Evolutionary conservation across 2,888 invertebrate genomes (phyloP), one percentile per base, ranked within the genome.

Genomic region (Caenorhabditis panamensis): DNA sequence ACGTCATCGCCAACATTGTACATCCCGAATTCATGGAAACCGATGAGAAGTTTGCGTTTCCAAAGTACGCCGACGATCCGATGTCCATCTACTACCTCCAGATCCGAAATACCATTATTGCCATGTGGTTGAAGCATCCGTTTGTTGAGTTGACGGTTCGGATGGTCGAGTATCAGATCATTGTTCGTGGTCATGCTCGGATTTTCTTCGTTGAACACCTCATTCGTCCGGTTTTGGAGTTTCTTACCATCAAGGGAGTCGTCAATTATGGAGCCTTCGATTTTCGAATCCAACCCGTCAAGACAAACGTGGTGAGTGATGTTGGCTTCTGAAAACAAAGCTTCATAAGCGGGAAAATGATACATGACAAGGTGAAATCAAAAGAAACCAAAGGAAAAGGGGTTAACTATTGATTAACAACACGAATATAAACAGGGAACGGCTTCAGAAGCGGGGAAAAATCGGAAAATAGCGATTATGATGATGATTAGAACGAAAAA

Each of bases 21-120:
- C 89, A 91, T 24, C 92, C 92, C 0, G 91, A 92, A 76, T 86
- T 90, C 58, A 91, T 92, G 91, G 90, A 91, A 16, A 87, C 89
- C 26, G 90, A 91, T 31, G 92, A 92, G 86, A 79, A 79, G 58
- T 68, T 79, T 20, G 89, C 88, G 22, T 92, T 92, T 82, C 91
- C 91, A 0, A 89, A 91, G 59, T 31, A 80, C 80, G 87, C 88
- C 9, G 71, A 66, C 6, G 78, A 71, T 18, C 59, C 61, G 3
- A 6, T 16, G 3, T 79, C 68, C n/a, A 72, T 79, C 8, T 79
- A 75, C 77, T 92, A 92, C 83, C 88, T 92, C 41, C 92, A 91
- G 11, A 69, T 92, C 2, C 85, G 92, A 3, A 92, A 92, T 85
- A 88, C 92, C 13, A 88, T 92, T 24, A 77, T 92, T 28, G 90